Base-by-base conservation (phyloP, 2,888 invertebrate species). In the Andrena chrysosceles region DNA sequence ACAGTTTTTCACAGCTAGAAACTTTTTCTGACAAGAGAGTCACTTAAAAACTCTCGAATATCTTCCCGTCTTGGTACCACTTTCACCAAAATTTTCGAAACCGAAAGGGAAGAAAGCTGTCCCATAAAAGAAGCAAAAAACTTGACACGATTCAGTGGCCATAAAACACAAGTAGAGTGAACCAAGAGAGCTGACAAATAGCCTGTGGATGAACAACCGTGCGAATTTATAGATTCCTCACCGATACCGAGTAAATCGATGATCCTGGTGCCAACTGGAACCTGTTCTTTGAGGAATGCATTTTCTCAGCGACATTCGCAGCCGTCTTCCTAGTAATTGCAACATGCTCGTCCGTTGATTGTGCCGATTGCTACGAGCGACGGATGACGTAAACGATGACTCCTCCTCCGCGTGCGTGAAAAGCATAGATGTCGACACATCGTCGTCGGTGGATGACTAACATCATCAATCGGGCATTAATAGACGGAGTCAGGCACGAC, bases 361-460 rank as follows among this genome's bases (percentile, higher is more conserved):
- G 68, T 49, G 66, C 63, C 62, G 54, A 77, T 77, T 60, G 62
- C 35, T 48, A 49, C 59, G 31, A 42, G 56, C 35, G 35, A n/a
- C 60, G 76, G 59, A 75, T 75, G 77, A 72, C 86, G 86, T 54
- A 72, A 85, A 75, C 70, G 70, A 77, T 75, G 84, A 81, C 77
- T 81, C 62, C 26, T 35, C 62, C 23, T 23, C 23, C 56, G 20
- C 29, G 10, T 42, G 70, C 66, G 74, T 62, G 68, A 62, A 77
- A 84, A 78, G 73, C 59, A 33, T 68, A 54, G 67, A 49, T 72
- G 76, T 63, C 66, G 74, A 78, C 77, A 56, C 48, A 16, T 56
- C 63, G 56, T 33, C 52, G 64, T 42, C 64, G 52, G 56, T 62
- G 59, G 69, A 85, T 86, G 81, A 85, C 77, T 74, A 78, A 86